Percentiles rank a stretch among this genome's conserved stretches.
These are phyloP conservation scores for Andrena minutula DNA, from an alignment of 2,888 invertebrate species.

Conservation along the genomic window DNA sequence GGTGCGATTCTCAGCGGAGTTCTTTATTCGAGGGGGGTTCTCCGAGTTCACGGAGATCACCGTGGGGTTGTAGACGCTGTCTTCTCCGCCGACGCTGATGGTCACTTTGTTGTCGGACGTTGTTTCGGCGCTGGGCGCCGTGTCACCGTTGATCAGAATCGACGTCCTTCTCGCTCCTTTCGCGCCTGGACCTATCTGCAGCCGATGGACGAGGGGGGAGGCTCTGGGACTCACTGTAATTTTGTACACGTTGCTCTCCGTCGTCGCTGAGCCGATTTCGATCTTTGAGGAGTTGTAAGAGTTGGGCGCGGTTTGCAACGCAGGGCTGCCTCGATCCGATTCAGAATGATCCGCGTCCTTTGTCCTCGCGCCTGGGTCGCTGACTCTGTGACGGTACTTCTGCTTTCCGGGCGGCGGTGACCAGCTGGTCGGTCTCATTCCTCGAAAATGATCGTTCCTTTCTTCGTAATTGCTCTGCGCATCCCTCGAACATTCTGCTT, in stretches of 20 bases:
- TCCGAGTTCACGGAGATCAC: slow-evolving; percentile 82
- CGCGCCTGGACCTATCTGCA: slow-evolving; percentile 78
- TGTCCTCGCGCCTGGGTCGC: slow-evolving; percentile 42
- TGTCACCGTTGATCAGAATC: slow-evolving; percentile 84
- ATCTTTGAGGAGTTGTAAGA: slow-evolving; percentile 67
- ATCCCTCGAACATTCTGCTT: slow-evolving; percentile 46
- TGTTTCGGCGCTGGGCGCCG: slow-evolving; percentile 50
- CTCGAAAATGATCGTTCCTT: slow-evolving; percentile 76
- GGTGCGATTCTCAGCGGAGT: slow-evolving; percentile 79
- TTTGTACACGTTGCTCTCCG: slow-evolving; percentile 80
- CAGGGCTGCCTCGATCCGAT: slow-evolving; percentile 1
- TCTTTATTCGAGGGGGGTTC: slow-evolving; percentile 75
- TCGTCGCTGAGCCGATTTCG: slow-evolving; percentile 69
- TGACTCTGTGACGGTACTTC: slow-evolving; percentile 68
- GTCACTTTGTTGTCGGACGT: slow-evolving; percentile 84
- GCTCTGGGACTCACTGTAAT: slow-evolving; percentile 81
- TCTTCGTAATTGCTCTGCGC: slow-evolving; percentile 22
- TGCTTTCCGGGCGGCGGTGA: slow-evolving; percentile 81
- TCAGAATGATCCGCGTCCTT: slow-evolving; percentile 6
- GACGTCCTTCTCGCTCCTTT: slow-evolving; percentile 90
- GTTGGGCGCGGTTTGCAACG: slow-evolving; percentile 33
- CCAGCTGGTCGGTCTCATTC: slow-evolving; percentile 83
- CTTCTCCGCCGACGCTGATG: slow-evolving; percentile 85
- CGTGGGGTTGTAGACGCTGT: slow-evolving; percentile 81
- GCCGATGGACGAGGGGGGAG: slow-evolving; percentile 81